These are phyloP conservation scores for Agrotis segetum DNA, from an alignment of 2,888 invertebrate genomes.

Conservation along the genomic window DNA sequence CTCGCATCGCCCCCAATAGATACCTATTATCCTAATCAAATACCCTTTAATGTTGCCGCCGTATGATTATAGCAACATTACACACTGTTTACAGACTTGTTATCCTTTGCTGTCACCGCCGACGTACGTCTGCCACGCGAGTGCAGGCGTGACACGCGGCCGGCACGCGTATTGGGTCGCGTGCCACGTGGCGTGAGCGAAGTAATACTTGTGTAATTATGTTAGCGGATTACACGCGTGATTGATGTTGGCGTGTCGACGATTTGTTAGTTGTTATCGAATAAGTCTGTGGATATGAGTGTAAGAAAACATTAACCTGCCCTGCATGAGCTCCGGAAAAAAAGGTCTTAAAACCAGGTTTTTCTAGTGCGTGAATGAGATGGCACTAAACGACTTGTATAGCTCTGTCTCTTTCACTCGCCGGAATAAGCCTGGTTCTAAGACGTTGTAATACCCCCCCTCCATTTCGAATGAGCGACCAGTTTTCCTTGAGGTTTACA, in stretches of 20 bases:
- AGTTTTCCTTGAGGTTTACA: too few species aligned
- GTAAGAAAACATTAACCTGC: conserved; percentile 50
- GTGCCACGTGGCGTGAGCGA: conserved; percentile 54
- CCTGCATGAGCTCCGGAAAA: not conserved
- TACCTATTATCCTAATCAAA: conserved; percentile 66
- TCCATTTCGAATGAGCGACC: not conserved
- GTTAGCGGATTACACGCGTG: conserved; percentile 60
- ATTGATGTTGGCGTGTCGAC: conserved; percentile 61
- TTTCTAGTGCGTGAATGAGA: too few species aligned
- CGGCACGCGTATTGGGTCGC: conserved; percentile 24
- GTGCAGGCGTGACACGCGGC: conserved; percentile 34
- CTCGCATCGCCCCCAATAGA: conserved; percentile 55
- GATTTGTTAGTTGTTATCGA: conserved; percentile 59
- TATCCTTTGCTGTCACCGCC: conserved; percentile 43
- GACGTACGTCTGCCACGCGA: conserved; percentile 25
- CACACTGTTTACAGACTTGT: conserved; percentile 51
- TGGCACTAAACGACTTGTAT: too few species aligned
- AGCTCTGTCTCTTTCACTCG: too few species aligned
- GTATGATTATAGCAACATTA: conserved; percentile 24
- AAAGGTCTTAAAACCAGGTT: too few species aligned
- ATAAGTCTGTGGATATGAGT: conserved; percentile 30
- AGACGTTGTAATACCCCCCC: too few species aligned
- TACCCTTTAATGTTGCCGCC: conserved; percentile 51
- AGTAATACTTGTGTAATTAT: conserved; percentile 59
- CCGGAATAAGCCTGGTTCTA: too few species aligned